These are phyloP conservation scores for Dermochelys coriacea DNA, from an alignment of 2,797 vertebrate species.

Conservation along the genomic window DNA sequence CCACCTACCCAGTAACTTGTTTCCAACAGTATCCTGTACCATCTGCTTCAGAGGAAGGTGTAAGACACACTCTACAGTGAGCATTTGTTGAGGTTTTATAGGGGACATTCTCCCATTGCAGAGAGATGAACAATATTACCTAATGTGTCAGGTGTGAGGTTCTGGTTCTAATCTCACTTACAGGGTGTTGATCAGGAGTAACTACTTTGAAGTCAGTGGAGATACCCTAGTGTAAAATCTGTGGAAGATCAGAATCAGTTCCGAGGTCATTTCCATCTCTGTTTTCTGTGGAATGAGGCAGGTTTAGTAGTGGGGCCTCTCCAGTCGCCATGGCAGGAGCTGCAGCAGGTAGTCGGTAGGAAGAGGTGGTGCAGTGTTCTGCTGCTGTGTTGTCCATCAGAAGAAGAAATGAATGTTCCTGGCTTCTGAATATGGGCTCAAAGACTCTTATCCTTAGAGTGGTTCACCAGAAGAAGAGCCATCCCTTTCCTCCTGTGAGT, in stretches of 20 bases:
- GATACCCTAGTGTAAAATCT: background rate
- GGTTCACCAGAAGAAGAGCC: background rate
- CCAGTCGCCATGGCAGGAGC: background rate
- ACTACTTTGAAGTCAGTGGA: background rate
- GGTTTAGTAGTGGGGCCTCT: background rate
- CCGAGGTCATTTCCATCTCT: background rate
- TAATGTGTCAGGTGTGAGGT: background rate
- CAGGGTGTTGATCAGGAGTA: background rate
- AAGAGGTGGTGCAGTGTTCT: rapidly evolving
- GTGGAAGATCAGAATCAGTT: rapidly evolving
- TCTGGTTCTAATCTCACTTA: background rate
- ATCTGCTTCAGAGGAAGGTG: background rate
- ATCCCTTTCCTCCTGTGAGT: background rate
- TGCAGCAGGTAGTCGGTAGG: rapidly evolving
- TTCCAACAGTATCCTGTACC: background rate
- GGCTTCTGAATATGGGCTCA: background rate
- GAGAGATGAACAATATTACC: background rate
- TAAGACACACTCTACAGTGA: background rate
- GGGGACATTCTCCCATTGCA: background rate
- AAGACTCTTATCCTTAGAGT: background rate
- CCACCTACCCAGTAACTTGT: background rate
- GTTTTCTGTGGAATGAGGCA: background rate
- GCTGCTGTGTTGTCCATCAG: background rate
- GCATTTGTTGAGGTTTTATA: background rate
- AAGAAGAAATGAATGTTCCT: background rate